Base-by-base conservation (phyloP, 2,888 invertebrate genomes). In the Lottia scabra region DNA sequence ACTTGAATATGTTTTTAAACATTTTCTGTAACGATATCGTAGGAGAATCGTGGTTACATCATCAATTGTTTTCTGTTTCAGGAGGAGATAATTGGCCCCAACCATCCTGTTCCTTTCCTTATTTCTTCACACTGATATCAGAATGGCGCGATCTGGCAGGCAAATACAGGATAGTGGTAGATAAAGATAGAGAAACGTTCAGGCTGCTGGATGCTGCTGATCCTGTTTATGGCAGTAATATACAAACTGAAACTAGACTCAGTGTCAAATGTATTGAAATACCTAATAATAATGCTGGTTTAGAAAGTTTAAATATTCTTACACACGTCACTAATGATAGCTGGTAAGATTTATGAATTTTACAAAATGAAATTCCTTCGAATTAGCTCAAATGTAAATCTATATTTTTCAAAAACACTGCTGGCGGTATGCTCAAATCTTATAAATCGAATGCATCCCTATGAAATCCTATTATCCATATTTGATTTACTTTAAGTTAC, bases 61-160 rank as follows among this genome's bases (percentile, higher is more conserved):
- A 8, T 38, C 1, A 38, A 38, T 8, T 38, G 38, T 38, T 38
- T 38, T 38, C 38, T 6, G 38, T 63, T 44, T 10, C 75, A 83
- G 84, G 77, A 23, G 66, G 69, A 8, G 78, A 78, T 12, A 77
- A 81, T 10, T 81, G 83, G 81, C 83, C 83, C 0, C 68, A 71
- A 23, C 80, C 81, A 15, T 66, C 76, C 3, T 87, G 87, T 66
- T 68, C 75, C 19, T 87, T 86, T 74, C 87, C 86, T 6, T 80
- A 83, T 56, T 78, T 83, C 75, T 79, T 84, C 68, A 72, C 77
- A 1, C 76, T 74, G 27, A 75, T 76, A 45, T 79, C 79, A 26
- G 79, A 81, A 70, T 87, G 87, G 87, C 81, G 84, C 16, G 87
- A 87, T 72, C 79, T 87, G 44, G 81, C 80, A 38, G 85, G 85